Conservation (phyloP, 2,888 invertebrate genomes). For the Hofmannophila pseudospretella region DNA sequence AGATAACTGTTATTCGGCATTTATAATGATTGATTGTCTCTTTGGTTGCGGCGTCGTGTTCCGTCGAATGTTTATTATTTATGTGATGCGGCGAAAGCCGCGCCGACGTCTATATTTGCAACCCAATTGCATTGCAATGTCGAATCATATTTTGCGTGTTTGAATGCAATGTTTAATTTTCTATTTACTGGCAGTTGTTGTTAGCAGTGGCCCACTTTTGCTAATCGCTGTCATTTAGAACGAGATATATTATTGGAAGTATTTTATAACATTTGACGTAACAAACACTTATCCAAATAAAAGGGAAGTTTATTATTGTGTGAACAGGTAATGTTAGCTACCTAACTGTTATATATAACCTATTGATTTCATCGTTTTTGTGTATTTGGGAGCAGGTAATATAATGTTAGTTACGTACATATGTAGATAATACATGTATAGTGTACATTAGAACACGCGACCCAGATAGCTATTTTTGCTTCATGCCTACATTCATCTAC, state of each 20-base stretch:
- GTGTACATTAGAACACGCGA: constrained; percentile 23
- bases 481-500: constrained; percentile 23
- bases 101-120: constrained; percentile 12
- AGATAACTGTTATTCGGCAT: constrained; percentile 25
- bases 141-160: constrained; percentile 5
- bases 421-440: constrained; percentile 13
- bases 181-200: constrained; percentile 4
- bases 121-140: constrained; percentile 9
- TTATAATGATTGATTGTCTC: constrained; percentile 29
- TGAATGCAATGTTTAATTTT: constrained; percentile 4
- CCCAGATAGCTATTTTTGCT: constrained; percentile 39
- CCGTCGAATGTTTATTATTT: constrained; percentile 18
- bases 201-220: background rate
- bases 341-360: background rate
- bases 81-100: constrained; percentile 24
- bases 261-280: background rate
- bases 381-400: too few species aligned
- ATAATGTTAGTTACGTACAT: background rate
- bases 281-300: background rate
- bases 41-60: constrained; percentile 15
- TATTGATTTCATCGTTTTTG: background rate
- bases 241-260: too few species aligned
- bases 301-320: background rate
- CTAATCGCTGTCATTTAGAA: background rate
- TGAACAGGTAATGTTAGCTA: background rate